Evolutionary conservation across 2,888 invertebrate genomes (phyloP), one percentile per base, ranked within the genome.

Genomic region (Synergus laeviventris): DNA sequence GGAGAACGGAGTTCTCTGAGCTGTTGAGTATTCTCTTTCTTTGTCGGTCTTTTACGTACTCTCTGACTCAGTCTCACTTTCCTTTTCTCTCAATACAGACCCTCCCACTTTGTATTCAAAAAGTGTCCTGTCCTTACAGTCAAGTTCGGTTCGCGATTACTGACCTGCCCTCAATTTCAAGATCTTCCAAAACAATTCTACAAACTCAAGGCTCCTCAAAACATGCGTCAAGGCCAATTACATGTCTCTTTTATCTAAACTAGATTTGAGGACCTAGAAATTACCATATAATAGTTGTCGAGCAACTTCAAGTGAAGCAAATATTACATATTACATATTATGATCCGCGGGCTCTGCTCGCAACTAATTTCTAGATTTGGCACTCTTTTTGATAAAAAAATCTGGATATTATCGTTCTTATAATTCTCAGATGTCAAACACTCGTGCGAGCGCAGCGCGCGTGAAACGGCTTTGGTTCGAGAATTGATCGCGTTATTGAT

Each of bases 11-110:
- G 31, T 60, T 60, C 60, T 60, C 60, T 60, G 54, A 4, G 18
- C 56, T 59, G 56, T 18, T 59, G 56, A 60, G 64, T 16, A 66
- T 66, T 62, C 66, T 66, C 66, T 66, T 66, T 66, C 45, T 66
- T 45, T 42, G 21, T 39, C 16, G 16, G 16, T 66, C 66, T 66
- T 66, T 66, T 31, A 24, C 24, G 9, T 24, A 21, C 45, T 24
- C 21, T 66, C 18, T 24, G 9, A 24, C 16, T 66, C 45, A 66
- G 16, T 45, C 16, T 42, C 14, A 8, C 45, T 45, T 16, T 66
- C 45, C 24, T 42, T 66, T 42, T 42, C 42, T 54, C 38, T 42
- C 42, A 66, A 66, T 8, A 7, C n/a, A 38, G 38, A 1, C 38
- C 18, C 18, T 62, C 62, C n/a, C n/a, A 49, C 38, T 64, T 21